Evolutionary conservation across 2,113 vertebrate species (phyloP), one percentile per base, ranked within the genome.

Genomic region (Urocitellus parryii): DNA sequence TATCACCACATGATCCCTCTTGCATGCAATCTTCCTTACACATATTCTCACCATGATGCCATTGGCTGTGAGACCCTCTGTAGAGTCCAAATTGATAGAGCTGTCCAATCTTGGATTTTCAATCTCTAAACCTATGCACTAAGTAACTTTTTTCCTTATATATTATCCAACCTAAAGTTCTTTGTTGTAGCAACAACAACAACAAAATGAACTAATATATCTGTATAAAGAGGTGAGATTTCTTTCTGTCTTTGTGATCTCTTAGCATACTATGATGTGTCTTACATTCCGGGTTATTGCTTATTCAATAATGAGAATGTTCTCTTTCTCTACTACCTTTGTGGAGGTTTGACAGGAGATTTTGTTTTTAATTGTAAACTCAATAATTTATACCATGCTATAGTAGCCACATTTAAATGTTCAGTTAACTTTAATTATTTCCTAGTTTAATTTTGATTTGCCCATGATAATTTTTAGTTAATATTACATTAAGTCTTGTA

Each of bases 381-480:
- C 32, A 48, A 34, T 10, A 48, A 81, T 76, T 90, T 86, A 29
- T 27, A 39, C 58, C 25, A 29, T 78, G 37, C 48, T 53, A 77
- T 39, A 88, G 82, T 91, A 83, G n/a, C 29, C 13, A 67, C 37
- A 67, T 67, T 88, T 91, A 73, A 95, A 58, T 39, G 18, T 74
- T 81, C 58, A 86, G 32, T 29, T 68, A 61, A 92, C 70, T 94
- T 86, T 74, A 81, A 70, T 48, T 96, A 14, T 45, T 86, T 85
- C 24, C 25, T 86, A 85, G 37, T 70, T 2, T 68, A 70, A 58
- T 48, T 83, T 72, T 95, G 86, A n/a, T 72, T 82, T 82, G 70
- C 53, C 70, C 42, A n/a, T 53, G n/a, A 72, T 73, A 72, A 73
- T 48, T 90, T 77, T 90, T n/a, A 81, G 18, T 79, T 85, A 37